Evolutionary conservation across 53 echinoderm and acorn worm genomes (phyloP).

Genomic region (Pentamera pediparva): DNA sequence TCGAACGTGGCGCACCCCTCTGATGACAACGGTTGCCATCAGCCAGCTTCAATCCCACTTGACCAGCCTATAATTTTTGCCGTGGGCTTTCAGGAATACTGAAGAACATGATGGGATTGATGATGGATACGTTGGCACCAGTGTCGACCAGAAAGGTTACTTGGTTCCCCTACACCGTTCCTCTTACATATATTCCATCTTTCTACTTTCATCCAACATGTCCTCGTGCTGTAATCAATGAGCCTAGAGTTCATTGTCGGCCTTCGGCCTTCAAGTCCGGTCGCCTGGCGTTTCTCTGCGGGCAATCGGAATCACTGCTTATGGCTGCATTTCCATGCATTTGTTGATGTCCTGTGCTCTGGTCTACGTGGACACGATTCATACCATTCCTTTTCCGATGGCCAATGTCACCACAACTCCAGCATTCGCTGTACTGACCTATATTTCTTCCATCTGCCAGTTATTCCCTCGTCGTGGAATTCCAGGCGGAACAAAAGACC

Average conservation of each 20-base stretch:
- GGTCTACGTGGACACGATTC: not conserved
- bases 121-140: not conserved
- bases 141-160: not conserved
- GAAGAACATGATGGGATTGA: not conserved
- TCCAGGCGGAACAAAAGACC: no score
- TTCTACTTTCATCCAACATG: not conserved
- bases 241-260: not conserved
- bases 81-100: not conserved
- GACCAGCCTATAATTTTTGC: not conserved
- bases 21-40: not conserved
- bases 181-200: not conserved
- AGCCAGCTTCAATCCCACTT: not conserved
- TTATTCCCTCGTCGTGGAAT: no score
- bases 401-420: not conserved
- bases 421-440: no score
- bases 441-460: no score
- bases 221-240: not conserved
- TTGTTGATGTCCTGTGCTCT: no score
- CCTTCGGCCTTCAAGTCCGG: constrained; percentile 5
- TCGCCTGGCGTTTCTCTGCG: not conserved
- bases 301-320: not conserved
- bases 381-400: no score
- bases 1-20: not conserved
- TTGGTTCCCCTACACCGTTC: not conserved
- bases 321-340: not conserved